Base-by-base conservation (phyloP, 2,797 vertebrate species). In the Megaceryle alcyon region DNA sequence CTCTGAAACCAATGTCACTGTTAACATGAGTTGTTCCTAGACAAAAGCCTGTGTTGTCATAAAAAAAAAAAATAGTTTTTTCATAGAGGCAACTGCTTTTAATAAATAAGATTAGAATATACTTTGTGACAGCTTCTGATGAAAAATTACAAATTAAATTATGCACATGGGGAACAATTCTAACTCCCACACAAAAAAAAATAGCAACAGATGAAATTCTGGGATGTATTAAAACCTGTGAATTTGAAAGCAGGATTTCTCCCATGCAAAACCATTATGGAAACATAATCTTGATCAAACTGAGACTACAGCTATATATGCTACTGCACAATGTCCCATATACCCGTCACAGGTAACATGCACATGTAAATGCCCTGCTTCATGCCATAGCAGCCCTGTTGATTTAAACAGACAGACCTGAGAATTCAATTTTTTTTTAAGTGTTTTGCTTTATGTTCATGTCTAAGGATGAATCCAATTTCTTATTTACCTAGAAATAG, bases 101-200 rank as follows among this genome's bases (percentile, higher is more conserved):
- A 96, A 94, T 96, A 96, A 90, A 82, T 86, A 93, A 93, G 29
- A 93, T 91, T 95, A 94, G 64, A 93, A 92, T 77, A 59, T 72
- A 90, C 53, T 94, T 94, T 91, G 94, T 82, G 66, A 73, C 82
- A 94, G 86, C 71, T 90, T 95, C 91, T 87, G 63, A 90, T 25
- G 65, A 90, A 94, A 97, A 94, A 88, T 83, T 85, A 88, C 22
- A 88, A 78, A 59, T 83, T 3, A 83, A 92, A 92, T 79, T 88
- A 88, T 72, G 35, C 77, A 91, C 63, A 72, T 19, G 22, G 31
- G 68, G 20, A 93, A 85, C 31, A 92, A 88, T 64, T 79, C 28
- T 76, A 86, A 76, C n/a, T 94, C 94, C 22, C 63, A 94, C 35
- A 8, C 9, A 57, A 66, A 86, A 73, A 86, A 73, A 49, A 25